A percentile compares a stretch with the other conserved stretches of the same genome.
These are phyloP conservation scores for Nesometra sesokonis DNA, from an alignment of 35 echinoderm and acorn worm genomes.

Conservation along the genomic window DNA sequence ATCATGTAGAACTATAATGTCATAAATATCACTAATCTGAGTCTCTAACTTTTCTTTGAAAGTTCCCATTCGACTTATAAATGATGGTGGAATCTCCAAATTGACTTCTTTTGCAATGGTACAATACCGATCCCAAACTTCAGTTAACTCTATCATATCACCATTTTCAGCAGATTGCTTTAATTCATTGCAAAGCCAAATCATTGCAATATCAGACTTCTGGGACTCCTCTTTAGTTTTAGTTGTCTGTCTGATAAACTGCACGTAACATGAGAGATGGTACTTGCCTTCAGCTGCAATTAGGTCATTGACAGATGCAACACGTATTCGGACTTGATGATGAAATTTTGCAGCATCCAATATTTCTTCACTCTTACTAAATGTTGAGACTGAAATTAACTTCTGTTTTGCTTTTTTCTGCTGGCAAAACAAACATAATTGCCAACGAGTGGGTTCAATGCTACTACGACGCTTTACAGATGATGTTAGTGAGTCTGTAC, in stretches of 20 bases:
- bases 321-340: neutral
- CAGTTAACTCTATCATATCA: slow-evolving; percentile 1
- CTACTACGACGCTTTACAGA: neutral
- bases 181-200: slow-evolving; percentile 26
- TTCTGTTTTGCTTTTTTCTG: neutral
- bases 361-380: neutral
- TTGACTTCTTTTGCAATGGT: neutral
- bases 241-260: neutral
- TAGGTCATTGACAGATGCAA: slow-evolving; percentile 7
- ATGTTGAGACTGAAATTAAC: neutral
- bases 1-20: neutral
- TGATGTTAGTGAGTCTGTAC: too few relatives aligned
- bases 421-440: slow-evolving; percentile 14
- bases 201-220: slow-evolving; percentile 18
- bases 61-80: slow-evolving; percentile 1
- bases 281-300: slow-evolving; percentile 18
- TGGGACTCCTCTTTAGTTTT: slow-evolving; percentile 3
- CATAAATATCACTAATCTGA: slow-evolving; percentile 8
- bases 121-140: slow-evolving; percentile 20
- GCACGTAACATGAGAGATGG: neutral
- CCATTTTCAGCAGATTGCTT: slow-evolving; percentile 9
- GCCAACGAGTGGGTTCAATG: neutral
- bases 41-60: slow-evolving; percentile 13
- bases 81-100: neutral
- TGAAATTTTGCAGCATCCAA: neutral